phyloP scores from a whole-genome alignment of 2,113 vertebrate species.

The Prionailurus viverrinus region DNA sequence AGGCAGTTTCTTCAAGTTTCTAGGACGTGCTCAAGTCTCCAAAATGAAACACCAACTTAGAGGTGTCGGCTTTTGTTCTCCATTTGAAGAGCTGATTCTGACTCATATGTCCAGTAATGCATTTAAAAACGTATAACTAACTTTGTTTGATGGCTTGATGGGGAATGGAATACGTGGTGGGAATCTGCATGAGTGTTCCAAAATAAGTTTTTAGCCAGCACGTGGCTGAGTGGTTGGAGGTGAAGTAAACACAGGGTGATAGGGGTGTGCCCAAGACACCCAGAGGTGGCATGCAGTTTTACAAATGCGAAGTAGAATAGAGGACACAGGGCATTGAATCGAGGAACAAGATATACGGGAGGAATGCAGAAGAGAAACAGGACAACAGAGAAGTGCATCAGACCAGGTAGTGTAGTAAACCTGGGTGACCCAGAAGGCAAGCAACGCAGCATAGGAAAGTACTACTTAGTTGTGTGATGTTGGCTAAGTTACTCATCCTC shows the following conservation, averaged over 20 bases:
- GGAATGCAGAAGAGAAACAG: neutral
- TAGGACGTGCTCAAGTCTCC: neutral
- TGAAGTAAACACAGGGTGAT: neutral
- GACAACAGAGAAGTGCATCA: neutral
- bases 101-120: conserved; percentile 1
- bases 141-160: conserved; percentile 58
- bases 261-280: neutral
- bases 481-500: neutral
- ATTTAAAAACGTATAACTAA: conserved; percentile 63
- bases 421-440: neutral
- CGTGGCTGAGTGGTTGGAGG: neutral
- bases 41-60: conserved; percentile 10
- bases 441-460: fast-evolving
- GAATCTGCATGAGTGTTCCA: neutral
- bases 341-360: neutral
- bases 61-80: conserved; percentile 18
- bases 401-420: neutral
- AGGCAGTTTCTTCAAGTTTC: neutral
- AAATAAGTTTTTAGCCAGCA: neutral
- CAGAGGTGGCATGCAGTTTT: neutral
- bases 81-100: conserved; percentile 42
- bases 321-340: neutral
- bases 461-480: neutral
- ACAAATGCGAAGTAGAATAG: neutral
- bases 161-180: conserved; percentile 37